These are phyloP conservation scores for Drosophila neotestacea DNA, from an alignment of 2,888 invertebrate species.

Conservation along the genomic window DNA sequence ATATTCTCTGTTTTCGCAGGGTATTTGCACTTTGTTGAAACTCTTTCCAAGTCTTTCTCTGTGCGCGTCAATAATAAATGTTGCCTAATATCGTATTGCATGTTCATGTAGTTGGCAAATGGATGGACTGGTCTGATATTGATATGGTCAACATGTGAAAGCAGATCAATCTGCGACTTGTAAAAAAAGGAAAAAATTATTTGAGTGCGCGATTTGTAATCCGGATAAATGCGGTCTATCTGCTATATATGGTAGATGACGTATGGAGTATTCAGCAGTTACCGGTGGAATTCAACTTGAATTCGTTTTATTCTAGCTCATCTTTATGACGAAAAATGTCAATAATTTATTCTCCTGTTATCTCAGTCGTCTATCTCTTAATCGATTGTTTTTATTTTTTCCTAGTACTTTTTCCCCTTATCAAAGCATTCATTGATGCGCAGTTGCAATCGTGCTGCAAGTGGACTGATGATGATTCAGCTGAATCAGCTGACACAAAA, in stretches of 20 bases:
- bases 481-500: conserved; percentile 27
- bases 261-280: neutral
- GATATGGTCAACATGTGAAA: conserved; percentile 8
- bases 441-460: conserved; percentile 17
- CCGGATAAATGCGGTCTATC: conserved; percentile 6
- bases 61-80: neutral
- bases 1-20: neutral
- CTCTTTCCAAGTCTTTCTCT: neutral
- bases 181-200: neutral
- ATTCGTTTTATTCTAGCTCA: conserved; percentile 1
- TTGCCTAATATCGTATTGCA: conserved; percentile 9
- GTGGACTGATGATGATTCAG: conserved; percentile 29
- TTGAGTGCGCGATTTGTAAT: conserved; percentile 1
- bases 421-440: conserved; percentile 30
- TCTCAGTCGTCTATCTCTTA: neutral
- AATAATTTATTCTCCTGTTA: neutral
- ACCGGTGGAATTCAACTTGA: neutral
- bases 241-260: neutral
- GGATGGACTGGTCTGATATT: neutral
- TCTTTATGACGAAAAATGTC: neutral
- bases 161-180: conserved; percentile 2
- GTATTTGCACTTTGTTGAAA: neutral
- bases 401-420: conserved; percentile 20
- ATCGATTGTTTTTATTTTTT: neutral
- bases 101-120: conserved; percentile 1